phyloP scores from a whole-genome alignment of 2,113 vertebrate genomes.

The Clarias macrocephalus region DNA sequence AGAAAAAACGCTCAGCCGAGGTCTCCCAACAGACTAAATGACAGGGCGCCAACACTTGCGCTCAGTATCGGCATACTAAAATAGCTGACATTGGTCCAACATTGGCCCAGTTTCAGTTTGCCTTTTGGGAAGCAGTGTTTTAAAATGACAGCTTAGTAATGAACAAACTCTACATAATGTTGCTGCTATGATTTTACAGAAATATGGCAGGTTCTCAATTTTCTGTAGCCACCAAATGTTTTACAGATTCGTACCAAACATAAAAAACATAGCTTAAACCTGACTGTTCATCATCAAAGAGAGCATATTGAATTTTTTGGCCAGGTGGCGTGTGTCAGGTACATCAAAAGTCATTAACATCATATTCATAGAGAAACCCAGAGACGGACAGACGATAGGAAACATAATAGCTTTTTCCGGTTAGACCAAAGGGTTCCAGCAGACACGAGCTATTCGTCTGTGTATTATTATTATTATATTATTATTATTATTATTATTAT shows the following conservation, averaged over 20 bases:
- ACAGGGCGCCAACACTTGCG: neutral
- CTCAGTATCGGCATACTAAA: neutral
- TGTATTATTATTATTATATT: too few species aligned
- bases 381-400: too few species aligned
- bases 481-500: too few species aligned
- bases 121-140: neutral
- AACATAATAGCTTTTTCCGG: too few species aligned
- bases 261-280: neutral
- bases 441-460: too few species aligned
- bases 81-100: neutral
- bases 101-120: neutral
- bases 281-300: too few species aligned
- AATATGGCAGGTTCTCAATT: neutral
- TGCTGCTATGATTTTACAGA: neutral
- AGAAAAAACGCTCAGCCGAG: neutral
- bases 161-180: neutral
- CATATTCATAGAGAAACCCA: too few species aligned
- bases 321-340: too few species aligned
- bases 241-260: neutral
- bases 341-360: too few species aligned
- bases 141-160: neutral
- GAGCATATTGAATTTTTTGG: too few species aligned
- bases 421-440: too few species aligned
- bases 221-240: neutral
- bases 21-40: neutral